Conservation (phyloP, 1,140 invertebrate genomes). For the Solenopsis invicta region DNA sequence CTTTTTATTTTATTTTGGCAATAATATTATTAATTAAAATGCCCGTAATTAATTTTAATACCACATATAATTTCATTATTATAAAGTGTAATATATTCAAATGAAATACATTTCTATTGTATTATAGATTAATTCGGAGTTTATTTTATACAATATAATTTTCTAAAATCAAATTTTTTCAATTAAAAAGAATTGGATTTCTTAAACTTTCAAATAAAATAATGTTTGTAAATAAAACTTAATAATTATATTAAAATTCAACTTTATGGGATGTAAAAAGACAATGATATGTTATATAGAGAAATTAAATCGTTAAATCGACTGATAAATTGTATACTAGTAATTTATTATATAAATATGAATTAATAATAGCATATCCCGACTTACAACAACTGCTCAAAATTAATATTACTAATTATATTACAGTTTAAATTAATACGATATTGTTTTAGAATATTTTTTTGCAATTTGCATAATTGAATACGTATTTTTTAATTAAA, state of each 20-base stretch:
- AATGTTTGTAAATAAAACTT: too few relatives aligned
- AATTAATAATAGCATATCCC: constrained; percentile 54
- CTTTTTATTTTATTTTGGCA: background rate
- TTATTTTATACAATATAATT: background rate
- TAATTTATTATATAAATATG: constrained; percentile 40
- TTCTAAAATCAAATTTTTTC: background rate
- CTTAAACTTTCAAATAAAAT: too few relatives aligned
- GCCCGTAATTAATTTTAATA: background rate
- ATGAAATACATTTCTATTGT: background rate
- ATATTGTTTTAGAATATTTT: background rate
- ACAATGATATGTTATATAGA: constrained; percentile 30
- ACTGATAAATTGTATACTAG: too few relatives aligned
- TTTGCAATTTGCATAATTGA: constrained; percentile 4
- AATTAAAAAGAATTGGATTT: background rate
- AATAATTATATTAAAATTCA: too few relatives aligned
- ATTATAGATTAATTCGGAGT: background rate
- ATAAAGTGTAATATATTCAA: background rate
- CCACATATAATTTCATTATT: background rate
- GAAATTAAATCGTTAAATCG: constrained; percentile 55
- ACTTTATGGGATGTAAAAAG: constrained; percentile 31
- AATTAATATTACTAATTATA: constrained; percentile 55
- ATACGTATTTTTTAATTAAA: background rate
- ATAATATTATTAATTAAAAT: background rate
- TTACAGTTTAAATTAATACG: constrained; percentile 10
- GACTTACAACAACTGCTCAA: background rate